Base-by-base conservation (phyloP, 2,113 vertebrate species). In the Ariopsis seemanni region DNA sequence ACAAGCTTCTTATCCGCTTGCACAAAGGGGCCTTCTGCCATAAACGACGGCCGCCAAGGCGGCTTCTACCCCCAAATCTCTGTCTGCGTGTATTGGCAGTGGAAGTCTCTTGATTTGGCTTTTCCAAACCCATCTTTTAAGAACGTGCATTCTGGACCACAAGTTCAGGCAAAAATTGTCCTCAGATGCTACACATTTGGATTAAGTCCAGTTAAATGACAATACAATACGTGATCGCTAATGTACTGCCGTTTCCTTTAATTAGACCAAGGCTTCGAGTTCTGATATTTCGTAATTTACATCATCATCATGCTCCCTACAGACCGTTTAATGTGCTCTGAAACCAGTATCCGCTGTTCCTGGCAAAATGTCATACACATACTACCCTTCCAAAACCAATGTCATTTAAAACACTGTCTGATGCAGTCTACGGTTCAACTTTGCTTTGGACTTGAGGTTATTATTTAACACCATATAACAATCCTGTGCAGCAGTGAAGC, bases 1-100 rank as follows among this genome's bases (percentile, higher is more conserved):
- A 95, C 93, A 93, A 89, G 88, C 92, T 78, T 91, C 82, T 67
- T 82, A 71, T 83, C 65, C 78, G 15, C 84, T 87, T 57, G 48
- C 55, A 89, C 48, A 62, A 72, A 71, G 79, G 60, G 69, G 48
- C 75, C 82, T 55, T 84, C 63, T 84, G 72, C 74, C 81, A 78
- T 67, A 83, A 79, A 86, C 58, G 58, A 86, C 81, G 86, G 34
- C 83, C 14, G 75, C 58, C 22, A 77, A 62, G 22, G 71, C 30
- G 63, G 74, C 62, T 71, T 75, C 74, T 8, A 75, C 3, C 20
- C 53, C 30, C 7, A 8, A 55, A 69, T 57, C 57, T 25, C 18
- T 82, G 11, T 60, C 30, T 82, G 57, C 18, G 62, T 82, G 79
- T 86, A 80, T 69, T 60, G 14, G 30, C 30, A 53, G 25, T 62